phyloP scores from a whole-genome alignment of 2,888 invertebrate genomes.

The Leucophenga montana region DNA sequence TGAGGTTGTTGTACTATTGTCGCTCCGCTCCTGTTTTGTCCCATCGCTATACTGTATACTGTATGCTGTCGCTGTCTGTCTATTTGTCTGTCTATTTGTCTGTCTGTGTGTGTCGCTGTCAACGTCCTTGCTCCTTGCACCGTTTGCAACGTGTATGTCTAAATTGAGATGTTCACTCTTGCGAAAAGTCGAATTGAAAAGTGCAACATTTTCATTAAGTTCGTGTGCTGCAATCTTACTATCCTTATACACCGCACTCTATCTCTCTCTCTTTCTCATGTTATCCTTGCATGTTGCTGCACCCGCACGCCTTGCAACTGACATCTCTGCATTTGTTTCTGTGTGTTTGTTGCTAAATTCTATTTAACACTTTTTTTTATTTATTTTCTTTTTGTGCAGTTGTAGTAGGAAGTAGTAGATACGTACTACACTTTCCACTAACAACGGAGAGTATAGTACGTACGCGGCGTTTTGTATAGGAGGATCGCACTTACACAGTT shows the following conservation, averaged over 20 bases:
- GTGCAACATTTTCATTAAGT: slow-evolving; percentile 48
- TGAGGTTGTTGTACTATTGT: slow-evolving; percentile 34
- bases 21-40: no score
- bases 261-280: neutral
- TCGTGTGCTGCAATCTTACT: neutral
- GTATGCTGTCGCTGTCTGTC: slow-evolving; percentile 24
- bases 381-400: slow-evolving; percentile 13
- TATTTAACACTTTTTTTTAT: slow-evolving; percentile 38
- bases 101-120: slow-evolving; percentile 19
- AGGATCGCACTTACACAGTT: neutral
- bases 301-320: neutral
- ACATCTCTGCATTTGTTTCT: neutral
- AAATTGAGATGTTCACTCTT: slow-evolving; percentile 45
- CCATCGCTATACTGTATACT: no score
- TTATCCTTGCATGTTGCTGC: neutral
- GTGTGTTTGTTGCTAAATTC: slow-evolving; percentile 34
- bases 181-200: slow-evolving; percentile 46
- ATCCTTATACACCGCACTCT: neutral
- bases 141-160: slow-evolving; percentile 38
- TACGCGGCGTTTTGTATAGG: no score
- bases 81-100: neutral
- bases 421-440: no score
- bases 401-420: slow-evolving; percentile 1
- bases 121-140: slow-evolving; percentile 1
- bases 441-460: no score